Evolutionary conservation across 2,797 vertebrate species (phyloP).

Genomic region (Erpetoichthys calabaricus): DNA sequence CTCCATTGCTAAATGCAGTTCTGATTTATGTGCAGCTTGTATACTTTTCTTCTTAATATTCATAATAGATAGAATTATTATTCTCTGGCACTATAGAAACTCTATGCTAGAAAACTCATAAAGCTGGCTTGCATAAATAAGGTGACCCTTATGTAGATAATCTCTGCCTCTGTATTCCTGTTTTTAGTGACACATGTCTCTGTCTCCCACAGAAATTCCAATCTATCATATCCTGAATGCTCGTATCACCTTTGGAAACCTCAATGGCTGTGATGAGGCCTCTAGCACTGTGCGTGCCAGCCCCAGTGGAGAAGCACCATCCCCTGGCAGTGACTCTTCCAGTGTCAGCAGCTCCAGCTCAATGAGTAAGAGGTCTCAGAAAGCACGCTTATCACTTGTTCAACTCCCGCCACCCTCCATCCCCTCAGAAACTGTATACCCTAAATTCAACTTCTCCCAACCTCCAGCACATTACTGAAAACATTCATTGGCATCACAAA

Average conservation of each 20-base stretch:
- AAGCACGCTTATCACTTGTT: background rate
- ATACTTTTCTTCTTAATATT: too few relatives aligned
- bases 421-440: background rate
- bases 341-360: constrained; percentile 94
- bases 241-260: constrained; percentile 91
- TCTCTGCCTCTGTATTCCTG: too few relatives aligned
- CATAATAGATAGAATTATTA: too few relatives aligned
- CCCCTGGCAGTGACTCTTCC: constrained; percentile 84
- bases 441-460: too few relatives aligned
- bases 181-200: too few relatives aligned
- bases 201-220: constrained; percentile 71
- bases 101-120: background rate
- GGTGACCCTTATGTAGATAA: background rate
- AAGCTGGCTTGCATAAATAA: background rate
- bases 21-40: too few relatives aligned
- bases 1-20: too few relatives aligned
- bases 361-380: constrained; percentile 48
- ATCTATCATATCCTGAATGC: constrained; percentile 94
- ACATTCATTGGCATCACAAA: too few relatives aligned
- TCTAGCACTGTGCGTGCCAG: constrained; percentile 50
- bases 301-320: constrained; percentile 69
- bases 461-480: too few relatives aligned
- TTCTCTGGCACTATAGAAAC: too few relatives aligned
- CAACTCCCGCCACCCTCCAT: background rate
- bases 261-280: constrained; percentile 83